Base-by-base conservation (phyloP, 1,140 invertebrate species). In the Papilio dardanus region DNA sequence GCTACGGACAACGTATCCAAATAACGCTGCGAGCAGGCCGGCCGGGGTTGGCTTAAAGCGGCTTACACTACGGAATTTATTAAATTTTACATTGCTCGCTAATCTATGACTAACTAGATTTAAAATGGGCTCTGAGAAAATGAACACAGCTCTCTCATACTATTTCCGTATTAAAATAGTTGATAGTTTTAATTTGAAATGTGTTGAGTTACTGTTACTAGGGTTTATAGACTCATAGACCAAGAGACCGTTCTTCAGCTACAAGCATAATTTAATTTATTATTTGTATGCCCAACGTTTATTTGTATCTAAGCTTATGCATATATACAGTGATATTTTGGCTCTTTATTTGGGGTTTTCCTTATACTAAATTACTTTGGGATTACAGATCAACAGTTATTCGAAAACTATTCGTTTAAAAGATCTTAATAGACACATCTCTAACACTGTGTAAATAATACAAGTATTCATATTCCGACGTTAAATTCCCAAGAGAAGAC, bases 401-500 rank as follows among this genome's bases (percentile, higher is more conserved):
- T 10, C 1, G 8, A 37, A 7, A 37, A 37, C 8, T 50, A 7
- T 0, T 2, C n/a, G 46, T 50, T 50, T 50, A 21, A 19, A 50
- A 50, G n/a, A 21, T 50, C n/a, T 50, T 50, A 19, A 50, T 50
- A 19, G 46, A 50, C 3, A 19, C n/a, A 50, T 50, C n/a, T 3
- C 8, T 19, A 19, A 50, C 19, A 50, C 5, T 50, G 46, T 50
- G n/a, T 50, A 67, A 77, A 74, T 21, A 24, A 40, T 67, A 76
- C 37, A 73, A 50, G 16, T 21, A 77, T 66, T 77, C 69, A 54
- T 46, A 76, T 67, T 65, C 46, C 24, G 67, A 46, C 66, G 65
- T 77, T 40, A 77, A 77, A 74, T 77, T 69, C 71, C 50, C 21
- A 77, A 77, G 71, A 30, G 42, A 21, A 73, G 46, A 77, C 76